Conservation (phyloP, 1,140 invertebrate species). For the Trichonephila clavata region DNA sequence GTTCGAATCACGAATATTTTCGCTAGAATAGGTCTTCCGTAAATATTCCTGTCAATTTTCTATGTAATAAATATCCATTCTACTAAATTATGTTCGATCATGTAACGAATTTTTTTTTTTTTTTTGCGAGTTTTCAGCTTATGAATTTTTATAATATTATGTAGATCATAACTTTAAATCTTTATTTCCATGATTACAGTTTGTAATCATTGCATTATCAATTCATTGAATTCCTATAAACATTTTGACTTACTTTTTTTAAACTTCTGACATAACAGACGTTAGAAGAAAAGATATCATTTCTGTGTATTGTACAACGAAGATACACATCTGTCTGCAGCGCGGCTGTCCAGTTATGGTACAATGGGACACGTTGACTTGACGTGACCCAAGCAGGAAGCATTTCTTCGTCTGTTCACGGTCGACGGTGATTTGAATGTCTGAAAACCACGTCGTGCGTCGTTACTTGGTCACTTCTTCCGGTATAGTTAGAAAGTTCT, state of each 20-base stretch:
- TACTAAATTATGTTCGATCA: too few relatives aligned
- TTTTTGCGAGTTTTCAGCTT: too few relatives aligned
- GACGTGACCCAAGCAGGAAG: neutral
- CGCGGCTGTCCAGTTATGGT: neutral
- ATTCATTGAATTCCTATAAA: too few relatives aligned
- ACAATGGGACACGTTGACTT: neutral
- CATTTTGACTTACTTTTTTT: neutral
- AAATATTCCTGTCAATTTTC: too few relatives aligned
- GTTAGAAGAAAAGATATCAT: neutral
- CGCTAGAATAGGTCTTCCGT: too few relatives aligned
- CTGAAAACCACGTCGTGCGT: neutral
- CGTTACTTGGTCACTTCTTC: neutral
- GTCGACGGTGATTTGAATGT: constrained; percentile 22
- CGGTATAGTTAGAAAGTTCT: neutral
- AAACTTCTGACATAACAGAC: neutral
- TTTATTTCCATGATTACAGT: too few relatives aligned
- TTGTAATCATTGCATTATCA: too few relatives aligned
- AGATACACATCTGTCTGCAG: neutral
- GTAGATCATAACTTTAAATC: too few relatives aligned
- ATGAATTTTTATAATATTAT: too few relatives aligned
- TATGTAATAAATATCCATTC: too few relatives aligned
- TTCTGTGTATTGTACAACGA: neutral
- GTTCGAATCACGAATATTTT: too few relatives aligned
- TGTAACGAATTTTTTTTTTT: too few relatives aligned
- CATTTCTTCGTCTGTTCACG: neutral